Conservation (phyloP, 2,888 invertebrate species). For the Acheta domesticus region DNA sequence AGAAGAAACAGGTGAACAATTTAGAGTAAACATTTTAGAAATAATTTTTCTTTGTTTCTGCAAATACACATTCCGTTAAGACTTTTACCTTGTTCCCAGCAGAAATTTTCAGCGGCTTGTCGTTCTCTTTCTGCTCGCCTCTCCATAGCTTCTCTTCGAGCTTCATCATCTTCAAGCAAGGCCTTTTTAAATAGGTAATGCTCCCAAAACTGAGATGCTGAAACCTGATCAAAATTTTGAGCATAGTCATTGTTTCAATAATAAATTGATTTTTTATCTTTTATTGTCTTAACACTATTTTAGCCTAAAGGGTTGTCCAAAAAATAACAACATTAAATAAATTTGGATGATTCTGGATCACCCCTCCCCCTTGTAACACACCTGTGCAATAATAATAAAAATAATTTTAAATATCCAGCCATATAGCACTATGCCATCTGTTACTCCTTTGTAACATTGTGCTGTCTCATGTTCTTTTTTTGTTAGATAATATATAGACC, state of each 20-base stretch:
- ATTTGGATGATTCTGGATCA: background rate
- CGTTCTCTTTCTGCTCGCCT: constrained; percentile 52
- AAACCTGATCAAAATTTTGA: constrained; percentile 49
- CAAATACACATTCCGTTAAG: background rate
- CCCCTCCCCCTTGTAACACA: no score
- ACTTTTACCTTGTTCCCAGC: constrained; percentile 52
- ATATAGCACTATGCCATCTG: no score
- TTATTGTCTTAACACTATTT: no score
- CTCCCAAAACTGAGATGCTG: constrained; percentile 74
- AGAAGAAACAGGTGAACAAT: background rate
- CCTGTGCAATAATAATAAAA: no score
- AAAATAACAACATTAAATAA: background rate
- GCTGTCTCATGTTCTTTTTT: no score
- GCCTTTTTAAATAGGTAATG: constrained; percentile 79
- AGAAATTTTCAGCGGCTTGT: constrained; percentile 48
- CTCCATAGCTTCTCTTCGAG: constrained; percentile 61
- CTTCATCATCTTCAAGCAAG: constrained; percentile 69
- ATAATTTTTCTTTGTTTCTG: constrained; percentile 33
- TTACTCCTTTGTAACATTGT: no score
- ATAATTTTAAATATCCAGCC: no score
- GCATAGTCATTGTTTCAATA: no score
- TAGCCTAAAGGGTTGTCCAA: background rate
- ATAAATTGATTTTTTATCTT: no score
- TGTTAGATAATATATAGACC: no score
- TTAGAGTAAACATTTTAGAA: background rate